Evolutionary conservation across 2,888 invertebrate genomes (phyloP), one percentile per base, ranked within the genome.

Genomic region (Ectobius pallidus): DNA sequence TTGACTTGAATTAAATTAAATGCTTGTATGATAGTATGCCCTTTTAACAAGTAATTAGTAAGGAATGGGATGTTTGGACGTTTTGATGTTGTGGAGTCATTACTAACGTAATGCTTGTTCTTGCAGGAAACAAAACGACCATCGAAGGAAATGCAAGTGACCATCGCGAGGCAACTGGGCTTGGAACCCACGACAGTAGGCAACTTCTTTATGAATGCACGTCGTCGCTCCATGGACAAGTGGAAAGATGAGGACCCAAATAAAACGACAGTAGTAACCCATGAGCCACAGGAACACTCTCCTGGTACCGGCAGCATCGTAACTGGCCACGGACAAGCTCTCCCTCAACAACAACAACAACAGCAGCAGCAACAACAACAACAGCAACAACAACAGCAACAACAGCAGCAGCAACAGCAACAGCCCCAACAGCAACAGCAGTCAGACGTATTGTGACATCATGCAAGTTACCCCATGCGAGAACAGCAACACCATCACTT

Each of bases 151-250:
- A 99, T 99, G 98, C 99, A 99, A 87, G 97, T 98, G 80, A 98
- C 98, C 80, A 99, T 99, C 86, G 98, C 98, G 32, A 89, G 98
- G 78, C 98, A 99, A 83, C 87, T 99, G 79, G 97, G 98, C 76
- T 87, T 99, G 78, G 97, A 98, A 83, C 97, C 98, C 70, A 97
- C 97, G 70, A 99, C 99, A 14, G 98, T 99, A 73, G 98, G 99
- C 67, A 99, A 99, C 84, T 99, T 99, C 89, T 99, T 99, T 87
- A 99, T 99, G 99, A 99, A 99, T 85, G 99, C 99, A n/a, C 89
- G 99, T 74, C 89, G 99, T 78, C 90, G 99, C 77, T 95, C 95
- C 2, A 95, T 95, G 94, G 99, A 99, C 85, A 99, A 98, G 81
- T 99, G 98, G 97, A 94, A 95, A 83, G 97, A 97, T 81, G 96